Base-by-base conservation (phyloP, 2,888 invertebrate genomes). In the Hirtodrosophila alboralis region DNA sequence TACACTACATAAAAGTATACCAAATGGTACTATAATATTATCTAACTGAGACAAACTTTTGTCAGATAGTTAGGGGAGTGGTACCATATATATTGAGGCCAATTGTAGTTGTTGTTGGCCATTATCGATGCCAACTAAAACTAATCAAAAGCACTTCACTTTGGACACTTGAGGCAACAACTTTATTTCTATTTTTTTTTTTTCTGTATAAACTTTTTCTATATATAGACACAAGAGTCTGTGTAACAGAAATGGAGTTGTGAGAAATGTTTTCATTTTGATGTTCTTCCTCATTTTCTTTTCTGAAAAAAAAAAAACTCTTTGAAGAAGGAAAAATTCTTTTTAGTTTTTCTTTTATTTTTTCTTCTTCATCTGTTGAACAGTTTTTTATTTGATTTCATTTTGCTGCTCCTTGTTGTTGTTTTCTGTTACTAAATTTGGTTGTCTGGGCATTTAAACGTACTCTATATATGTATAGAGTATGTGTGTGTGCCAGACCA, bases 391-490 rank as follows among this genome's bases (percentile, higher is more conserved):
- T 81, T 84, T 84, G 83, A 84, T 79, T 79, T 81, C 63, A 81
- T 84, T 78, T 74, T 81, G 51, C 51, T 53, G 67, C 59, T 40
- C 72, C 72, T 40, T 52, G 49, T 48, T 53, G 64, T 53, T 60
- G 69, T 58, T 54, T 52, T 60, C 49, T 76, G 84, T 77, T 86
- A 80, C 81, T 81, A 81, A 81, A 81, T 81, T 81, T 81, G 81
- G 81, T 86, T 81, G 81, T 81, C 81, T 81, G 75, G 77, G 86
- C 84, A 79, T 79, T 83, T 83, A 63, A 58, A 74, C 66, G 41
- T 51, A 34, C n/a, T 41, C 31, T 43, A 5, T 37, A 2, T 45
- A 13, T 52, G 13, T 57, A 36, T 49, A n/a, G n/a, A n/a, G 31
- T 61, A 34, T 56, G 48, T 67, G 56, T 76, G 71, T 61, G 68